Base-by-base conservation (phyloP, 2,888 invertebrate genomes). In the Hyposoter didymator region DNA sequence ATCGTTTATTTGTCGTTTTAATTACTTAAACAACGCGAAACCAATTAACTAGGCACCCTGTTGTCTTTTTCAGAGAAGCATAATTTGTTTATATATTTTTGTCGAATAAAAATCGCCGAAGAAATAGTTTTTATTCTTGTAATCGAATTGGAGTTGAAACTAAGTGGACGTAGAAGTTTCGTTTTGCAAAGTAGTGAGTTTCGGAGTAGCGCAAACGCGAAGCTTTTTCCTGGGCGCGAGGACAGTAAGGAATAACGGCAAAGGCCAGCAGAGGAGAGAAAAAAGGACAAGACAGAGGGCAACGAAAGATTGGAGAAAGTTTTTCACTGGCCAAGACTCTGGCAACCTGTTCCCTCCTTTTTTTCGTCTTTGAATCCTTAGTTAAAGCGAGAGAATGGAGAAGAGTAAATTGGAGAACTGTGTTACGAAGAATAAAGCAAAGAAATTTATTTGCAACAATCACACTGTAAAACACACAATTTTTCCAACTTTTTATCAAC, bases 131-230 rank as follows among this genome's bases (percentile, higher is more conserved):
- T 28, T 45, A 47, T 45, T 47, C 5, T 45, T 45, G 6, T 32
- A 28, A 45, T 28, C 28, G 7, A 69, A 6, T 69, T 32, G 17
- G 17, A n/a, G 28, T 19, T 7, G 47, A 47, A 28, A 32, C 69
- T 28, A 3, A 35, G 59, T 59, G 28, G 28, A 59, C 28, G 14
- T 4, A 28, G 49, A 72, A n/a, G 6, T 10, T 39, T 12, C 4
- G 32, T 49, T 72, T n/a, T 52, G 72, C 70, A 72, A 80, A 76
- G 75, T 66, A 84, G 80, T 66, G 66, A 75, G 52, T 62, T 32
- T 28, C 35, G 52, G 52, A 32, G 28, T 52, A 10, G 10, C 8
- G 39, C 52, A 47, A 39, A 70, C 66, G 22, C 17, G 32, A 17
- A 1, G 14, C 0, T 76, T 66, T 76, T 66, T 35, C 7, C 10